Percentiles rank a stretch among this genome's conserved stretches.
These are phyloP conservation scores for Clarias pachynema DNA, from an alignment of 2,797 vertebrate species.

Conservation along the genomic window DNA sequence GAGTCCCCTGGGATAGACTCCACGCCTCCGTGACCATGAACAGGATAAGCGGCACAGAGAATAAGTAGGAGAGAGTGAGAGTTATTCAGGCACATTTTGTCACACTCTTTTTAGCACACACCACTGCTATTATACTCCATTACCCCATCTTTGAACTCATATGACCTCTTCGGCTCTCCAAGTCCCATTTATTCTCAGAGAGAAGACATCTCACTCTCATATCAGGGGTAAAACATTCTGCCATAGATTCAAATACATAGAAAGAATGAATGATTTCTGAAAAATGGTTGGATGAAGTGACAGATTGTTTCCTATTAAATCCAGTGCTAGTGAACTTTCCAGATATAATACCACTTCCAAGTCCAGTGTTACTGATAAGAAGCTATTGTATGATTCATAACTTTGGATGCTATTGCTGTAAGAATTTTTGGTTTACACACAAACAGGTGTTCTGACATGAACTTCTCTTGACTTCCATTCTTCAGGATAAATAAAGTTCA, in stretches of 20 bases:
- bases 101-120: background rate
- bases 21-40: no score
- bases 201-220: conserved; percentile 28
- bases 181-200: conserved; percentile 14
- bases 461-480: background rate
- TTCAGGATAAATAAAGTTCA: background rate
- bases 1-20: no score
- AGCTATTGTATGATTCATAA: conserved; percentile 10
- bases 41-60: no score
- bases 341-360: background rate
- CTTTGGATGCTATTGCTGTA: background rate
- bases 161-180: conserved; percentile 35
- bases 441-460: background rate
- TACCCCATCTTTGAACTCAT: conserved; percentile 16
- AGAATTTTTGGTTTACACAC: background rate
- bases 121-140: background rate
- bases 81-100: conserved; percentile 11
- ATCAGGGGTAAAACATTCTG: conserved; percentile 18
- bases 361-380: conserved; percentile 22
- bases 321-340: background rate
- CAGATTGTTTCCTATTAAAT: conserved; percentile 34
- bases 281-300: conserved; percentile 17
- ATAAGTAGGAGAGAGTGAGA: no score
- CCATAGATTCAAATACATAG: background rate
- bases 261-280: conserved; percentile 9